Conservation (phyloP, 1,140 invertebrate species). For the Heliconius melpomene region DNA sequence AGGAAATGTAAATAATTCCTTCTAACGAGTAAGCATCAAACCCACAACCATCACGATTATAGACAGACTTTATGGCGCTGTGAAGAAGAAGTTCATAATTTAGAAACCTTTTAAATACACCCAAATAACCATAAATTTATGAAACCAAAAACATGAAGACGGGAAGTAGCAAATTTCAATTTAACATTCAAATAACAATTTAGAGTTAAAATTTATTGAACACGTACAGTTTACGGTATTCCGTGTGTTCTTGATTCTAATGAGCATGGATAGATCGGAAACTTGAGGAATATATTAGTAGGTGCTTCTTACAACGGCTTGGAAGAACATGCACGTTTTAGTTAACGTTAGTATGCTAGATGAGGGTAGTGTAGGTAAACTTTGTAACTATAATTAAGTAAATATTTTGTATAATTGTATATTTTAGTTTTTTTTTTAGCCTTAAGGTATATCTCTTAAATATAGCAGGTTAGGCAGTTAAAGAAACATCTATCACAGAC, state of each 20-base stretch:
- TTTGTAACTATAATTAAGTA: not conserved
- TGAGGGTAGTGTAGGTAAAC: too few species aligned
- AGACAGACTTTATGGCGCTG: too few species aligned
- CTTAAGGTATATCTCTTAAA: too few species aligned
- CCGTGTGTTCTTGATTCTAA: not conserved
- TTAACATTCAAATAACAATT: not conserved
- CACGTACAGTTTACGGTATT: not conserved
- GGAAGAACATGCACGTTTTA: not conserved
- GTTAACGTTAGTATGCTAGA: not conserved
- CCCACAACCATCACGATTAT: too few species aligned
- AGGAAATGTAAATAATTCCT: too few species aligned
- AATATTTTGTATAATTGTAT: not conserved
- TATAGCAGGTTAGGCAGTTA: too few species aligned
- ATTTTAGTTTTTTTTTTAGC: too few species aligned
- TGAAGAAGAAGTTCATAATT: not conserved
- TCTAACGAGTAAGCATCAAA: too few species aligned
- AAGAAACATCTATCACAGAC: too few species aligned
- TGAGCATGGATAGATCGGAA: not conserved
- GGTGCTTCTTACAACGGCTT: not conserved
- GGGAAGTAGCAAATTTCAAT: not conserved
- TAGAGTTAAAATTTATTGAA: not conserved
- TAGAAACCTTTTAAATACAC: not conserved
- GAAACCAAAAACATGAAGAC: not conserved
- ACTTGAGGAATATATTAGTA: conserved; percentile 3
- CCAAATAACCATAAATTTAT: not conserved